phyloP scores from a whole-genome alignment of 2,113 vertebrate genomes.

The Phycodurus eques region DNA sequence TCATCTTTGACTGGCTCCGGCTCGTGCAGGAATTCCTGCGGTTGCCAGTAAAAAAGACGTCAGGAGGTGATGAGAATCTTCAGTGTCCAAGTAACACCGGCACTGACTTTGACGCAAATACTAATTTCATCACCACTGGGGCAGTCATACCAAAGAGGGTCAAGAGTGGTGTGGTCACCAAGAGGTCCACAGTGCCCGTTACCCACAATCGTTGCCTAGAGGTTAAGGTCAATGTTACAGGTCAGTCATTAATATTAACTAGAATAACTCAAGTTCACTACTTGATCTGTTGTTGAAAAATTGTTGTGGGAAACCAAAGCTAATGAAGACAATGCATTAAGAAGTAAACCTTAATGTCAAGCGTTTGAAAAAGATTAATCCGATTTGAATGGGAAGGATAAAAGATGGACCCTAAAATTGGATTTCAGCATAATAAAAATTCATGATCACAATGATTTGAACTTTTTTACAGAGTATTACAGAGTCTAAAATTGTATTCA shows the following conservation, averaged over 20 bases:
- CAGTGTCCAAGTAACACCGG: conserved; percentile 63
- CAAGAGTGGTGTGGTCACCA: conserved; percentile 92
- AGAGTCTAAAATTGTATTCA: no score
- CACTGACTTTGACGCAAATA: conserved; percentile 31
- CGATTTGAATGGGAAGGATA: background rate
- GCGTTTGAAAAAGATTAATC: no score
- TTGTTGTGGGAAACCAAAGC: no score
- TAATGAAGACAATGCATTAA: no score
- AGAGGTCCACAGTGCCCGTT: conserved; percentile 85
- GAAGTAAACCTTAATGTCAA: no score
- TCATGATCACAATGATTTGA: no score
- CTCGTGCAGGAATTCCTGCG: conserved; percentile 86
- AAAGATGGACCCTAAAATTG: background rate
- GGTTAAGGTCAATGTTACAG: conserved; percentile 94
- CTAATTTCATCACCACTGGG: conserved; percentile 41
- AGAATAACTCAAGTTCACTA: background rate
- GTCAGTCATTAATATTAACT: conserved; percentile 57
- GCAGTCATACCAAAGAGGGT: conserved; percentile 85
- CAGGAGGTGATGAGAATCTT: conserved; percentile 1
- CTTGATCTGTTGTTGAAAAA: background rate
- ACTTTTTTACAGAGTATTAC: no score
- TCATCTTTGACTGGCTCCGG: conserved; percentile 95
- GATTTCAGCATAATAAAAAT: background rate
- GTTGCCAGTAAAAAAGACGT: conserved; percentile 69
- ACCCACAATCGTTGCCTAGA: conserved; percentile 84